These are phyloP conservation scores for Sebastes cheni DNA, from an alignment of 2,797 vertebrate genomes.

Conservation along the genomic window DNA sequence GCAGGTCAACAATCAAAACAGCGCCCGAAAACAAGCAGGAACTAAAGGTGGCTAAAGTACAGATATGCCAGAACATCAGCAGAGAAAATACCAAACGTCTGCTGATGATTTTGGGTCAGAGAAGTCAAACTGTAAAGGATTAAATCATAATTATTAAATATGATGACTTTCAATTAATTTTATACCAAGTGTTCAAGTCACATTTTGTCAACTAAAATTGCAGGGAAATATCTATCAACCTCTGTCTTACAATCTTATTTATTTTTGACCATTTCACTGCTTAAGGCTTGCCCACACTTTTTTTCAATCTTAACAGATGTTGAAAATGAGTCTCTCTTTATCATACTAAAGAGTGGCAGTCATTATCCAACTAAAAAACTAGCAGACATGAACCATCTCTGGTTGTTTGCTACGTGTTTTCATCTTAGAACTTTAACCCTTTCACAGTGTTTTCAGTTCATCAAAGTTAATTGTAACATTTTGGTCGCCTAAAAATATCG, in stretches of 20 bases:
- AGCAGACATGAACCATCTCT: too few species aligned
- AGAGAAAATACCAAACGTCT: background rate
- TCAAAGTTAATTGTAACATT: too few species aligned
- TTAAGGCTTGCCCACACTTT: too few species aligned
- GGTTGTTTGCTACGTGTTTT: too few species aligned
- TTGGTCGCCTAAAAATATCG: too few species aligned
- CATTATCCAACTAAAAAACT: background rate
- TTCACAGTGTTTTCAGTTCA: too few species aligned
- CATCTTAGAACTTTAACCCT: too few species aligned
- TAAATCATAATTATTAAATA: background rate
- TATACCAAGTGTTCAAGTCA: background rate
- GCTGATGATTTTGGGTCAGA: background rate
- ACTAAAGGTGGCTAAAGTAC: background rate
- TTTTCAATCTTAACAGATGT: too few species aligned
- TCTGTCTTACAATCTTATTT: too few species aligned
- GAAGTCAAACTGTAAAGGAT: background rate
- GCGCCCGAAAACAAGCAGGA: background rate
- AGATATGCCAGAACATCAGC: background rate
- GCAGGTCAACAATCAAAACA: background rate
- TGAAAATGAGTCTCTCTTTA: background rate
- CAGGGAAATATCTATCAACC: background rate
- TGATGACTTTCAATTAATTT: background rate
- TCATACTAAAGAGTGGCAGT: fast-evolving
- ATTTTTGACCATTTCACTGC: too few species aligned
- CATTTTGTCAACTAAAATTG: background rate